Percentiles rank a stretch among this genome's conserved stretches.
phyloP scores from a whole-genome alignment of 1,140 invertebrate species.

The Drosophila rufa region DNA sequence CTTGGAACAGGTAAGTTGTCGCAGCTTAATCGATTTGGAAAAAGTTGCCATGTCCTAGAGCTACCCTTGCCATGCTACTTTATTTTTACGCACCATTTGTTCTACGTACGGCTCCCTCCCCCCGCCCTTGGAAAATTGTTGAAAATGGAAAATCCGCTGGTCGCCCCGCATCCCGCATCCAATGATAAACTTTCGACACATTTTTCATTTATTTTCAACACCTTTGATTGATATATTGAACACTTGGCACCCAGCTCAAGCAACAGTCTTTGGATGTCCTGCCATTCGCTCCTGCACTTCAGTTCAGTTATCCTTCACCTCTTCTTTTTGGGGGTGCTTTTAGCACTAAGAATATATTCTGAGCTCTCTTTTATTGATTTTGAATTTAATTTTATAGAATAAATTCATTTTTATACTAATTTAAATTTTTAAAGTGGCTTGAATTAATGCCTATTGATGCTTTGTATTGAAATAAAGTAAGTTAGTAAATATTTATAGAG shows the following conservation, averaged over 20 bases:
- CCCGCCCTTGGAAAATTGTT: constrained; percentile 47
- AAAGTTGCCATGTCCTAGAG: constrained; percentile 70
- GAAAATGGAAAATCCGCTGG: constrained; percentile 64
- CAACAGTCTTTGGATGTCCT: constrained; percentile 66
- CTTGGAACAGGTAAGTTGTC: constrained; percentile 64
- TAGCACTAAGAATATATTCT: not conserved
- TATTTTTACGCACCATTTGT: constrained; percentile 80
- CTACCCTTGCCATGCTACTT: constrained; percentile 66
- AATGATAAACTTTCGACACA: constrained; percentile 83
- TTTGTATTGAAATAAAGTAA: no score
- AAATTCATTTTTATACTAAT: no score
- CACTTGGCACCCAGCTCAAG: constrained; percentile 78
- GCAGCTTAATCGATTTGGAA: constrained; percentile 80
- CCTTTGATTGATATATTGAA: constrained; percentile 83
- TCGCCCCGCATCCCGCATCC: constrained; percentile 23
- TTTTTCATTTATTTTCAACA: constrained; percentile 84
- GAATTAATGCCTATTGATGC: no score
- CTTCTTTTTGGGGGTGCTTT: constrained; percentile 14
- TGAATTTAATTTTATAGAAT: not conserved
- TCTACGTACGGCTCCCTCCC: no score
- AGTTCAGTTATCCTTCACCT: constrained; percentile 26
- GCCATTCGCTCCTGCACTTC: constrained; percentile 20
- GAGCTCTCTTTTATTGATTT: not conserved
- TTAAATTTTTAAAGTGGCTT: no score
- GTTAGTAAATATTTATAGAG: not conserved